These are phyloP conservation scores for Dryobotodes eremita DNA, from an alignment of 2,888 invertebrate species.

Conservation along the genomic window DNA sequence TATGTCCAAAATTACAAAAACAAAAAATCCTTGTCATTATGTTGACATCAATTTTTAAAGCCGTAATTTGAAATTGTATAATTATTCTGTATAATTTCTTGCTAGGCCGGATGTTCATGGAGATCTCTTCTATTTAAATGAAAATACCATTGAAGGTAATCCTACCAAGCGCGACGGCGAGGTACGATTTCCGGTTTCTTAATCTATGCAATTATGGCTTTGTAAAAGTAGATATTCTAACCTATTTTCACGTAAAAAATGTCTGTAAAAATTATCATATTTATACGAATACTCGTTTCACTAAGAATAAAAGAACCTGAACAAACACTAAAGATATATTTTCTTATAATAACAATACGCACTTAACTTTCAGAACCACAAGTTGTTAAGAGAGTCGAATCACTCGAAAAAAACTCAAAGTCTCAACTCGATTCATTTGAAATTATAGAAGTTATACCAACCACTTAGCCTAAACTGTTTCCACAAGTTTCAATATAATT, in stretches of 20 bases:
- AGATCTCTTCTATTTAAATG: background rate
- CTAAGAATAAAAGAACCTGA: background rate
- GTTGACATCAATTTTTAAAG: background rate
- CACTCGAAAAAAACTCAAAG: conserved; percentile 28
- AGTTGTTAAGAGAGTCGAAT: conserved; percentile 4
- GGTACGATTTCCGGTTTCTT: too few relatives aligned
- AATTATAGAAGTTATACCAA: conserved; percentile 44
- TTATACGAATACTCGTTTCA: background rate
- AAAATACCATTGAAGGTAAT: background rate
- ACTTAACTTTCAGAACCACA: background rate
- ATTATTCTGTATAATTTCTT: background rate
- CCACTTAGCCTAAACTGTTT: conserved; percentile 34
- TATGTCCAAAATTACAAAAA: background rate
- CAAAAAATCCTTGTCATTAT: background rate
- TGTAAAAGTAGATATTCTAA: background rate
- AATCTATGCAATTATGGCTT: background rate
- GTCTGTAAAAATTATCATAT: background rate
- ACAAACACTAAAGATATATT: background rate
- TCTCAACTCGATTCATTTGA: conserved; percentile 25
- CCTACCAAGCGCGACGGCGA: background rate
- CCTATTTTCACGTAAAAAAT: background rate
- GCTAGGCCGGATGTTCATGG: background rate
- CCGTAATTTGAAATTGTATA: background rate
- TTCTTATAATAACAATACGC: background rate
- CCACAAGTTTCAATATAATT: conserved; percentile 42